Evolutionary conservation across 2,113 vertebrate species (phyloP), one percentile per base, ranked within the genome.

Genomic region (Anser cygnoides): DNA sequence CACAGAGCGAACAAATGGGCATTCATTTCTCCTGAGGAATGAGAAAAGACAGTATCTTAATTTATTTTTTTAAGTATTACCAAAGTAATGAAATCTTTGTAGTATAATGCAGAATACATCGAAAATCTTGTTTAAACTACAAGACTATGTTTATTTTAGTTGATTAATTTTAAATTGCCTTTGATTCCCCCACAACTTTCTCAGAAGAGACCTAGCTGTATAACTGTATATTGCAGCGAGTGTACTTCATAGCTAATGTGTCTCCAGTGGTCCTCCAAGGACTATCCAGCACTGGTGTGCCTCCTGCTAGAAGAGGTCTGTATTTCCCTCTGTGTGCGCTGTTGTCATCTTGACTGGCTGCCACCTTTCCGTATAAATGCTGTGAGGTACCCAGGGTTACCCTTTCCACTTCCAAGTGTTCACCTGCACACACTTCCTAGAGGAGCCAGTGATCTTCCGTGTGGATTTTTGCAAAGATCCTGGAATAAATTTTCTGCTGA

Each of bases 281-380:
- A 66, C 67, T 90, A 13, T 28, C 75, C 10, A 52, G 6, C 52
- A 11, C 1, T 63, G 7, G 4, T 77, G 81, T 94, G 4, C 61
- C 81, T 89, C 37, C 6, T 71, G 35, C 41, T 78, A 10, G n/a
- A 80, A 49, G 31, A 44, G 37, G 18, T 70, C 5, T 4, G 0
- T 61, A 3, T 81, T 92, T 90, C 80, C 29, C 63, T 86, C 33
- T 11, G 1, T 55, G 8, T 87, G 10, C 44, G 50, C 46, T 41
- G 6, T 25, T 78, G 41, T 67, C 41, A 63, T 37, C 61, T 37
- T 44, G 43, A 41, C 15, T 44, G n/a, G 3, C 23, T 63, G 28
- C 22, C 43, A 25, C 31, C 62, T 59, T 87, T 78, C 37, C 0
- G 0, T 55, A 6, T 5, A 19, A 71, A 67, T 9, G 18, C 46